Evolutionary conservation across 2,888 invertebrate genomes (phyloP), one percentile per base, ranked within the genome.

Genomic region (Thecophora atra): DNA sequence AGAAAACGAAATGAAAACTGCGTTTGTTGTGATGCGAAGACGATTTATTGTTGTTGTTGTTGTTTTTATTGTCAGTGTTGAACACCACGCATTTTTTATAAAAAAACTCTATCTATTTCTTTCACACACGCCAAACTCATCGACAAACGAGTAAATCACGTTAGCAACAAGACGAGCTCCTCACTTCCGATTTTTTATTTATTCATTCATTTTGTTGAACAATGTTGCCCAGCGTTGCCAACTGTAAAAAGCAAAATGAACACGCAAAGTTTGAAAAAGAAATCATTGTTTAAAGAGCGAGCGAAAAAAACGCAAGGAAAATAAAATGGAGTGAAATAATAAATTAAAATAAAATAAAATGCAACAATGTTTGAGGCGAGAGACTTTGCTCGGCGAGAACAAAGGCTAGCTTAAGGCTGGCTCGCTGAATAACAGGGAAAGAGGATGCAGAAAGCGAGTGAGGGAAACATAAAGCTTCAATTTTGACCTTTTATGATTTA

Each of bases 1-100:
- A 54, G 47, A 28, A 67, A 67, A 54, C 11, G 52, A 66, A 63
- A n/a, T 62, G 15, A 62, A 30, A 28, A 15, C 44, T 44, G 63
- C 24, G 37, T 42, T 5, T 42, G 42, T 44, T 63, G 44, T 63
- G 63, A 21, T 63, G 37, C 17, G 28, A 26, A 17, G 13, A 13
- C 17, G 2, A n/a, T 51, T 51, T 21, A 1, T 19, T 28, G 37
- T 30, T 26, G 28, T 30, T 62, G 30, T 63, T 63, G 30, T 63
- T n/a, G 30, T 30, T 62, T 3, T n/a, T 8, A 4, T 7, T 54
- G 54, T 6, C 54, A 6, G 13, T 54, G 21, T 54, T 54, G 56
- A 7, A 13, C 56, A 21, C 56, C 15, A 17, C 17, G 47, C 47
- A 47, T 17, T 15, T 47, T n/a, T 47, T 47, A n/a, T 2, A 47